A percentile compares a stretch with the other conserved stretches of the same genome.
Evolutionary conservation across 2,113 vertebrate genomes (phyloP).

Genomic region (Meleagris gallopavo): DNA sequence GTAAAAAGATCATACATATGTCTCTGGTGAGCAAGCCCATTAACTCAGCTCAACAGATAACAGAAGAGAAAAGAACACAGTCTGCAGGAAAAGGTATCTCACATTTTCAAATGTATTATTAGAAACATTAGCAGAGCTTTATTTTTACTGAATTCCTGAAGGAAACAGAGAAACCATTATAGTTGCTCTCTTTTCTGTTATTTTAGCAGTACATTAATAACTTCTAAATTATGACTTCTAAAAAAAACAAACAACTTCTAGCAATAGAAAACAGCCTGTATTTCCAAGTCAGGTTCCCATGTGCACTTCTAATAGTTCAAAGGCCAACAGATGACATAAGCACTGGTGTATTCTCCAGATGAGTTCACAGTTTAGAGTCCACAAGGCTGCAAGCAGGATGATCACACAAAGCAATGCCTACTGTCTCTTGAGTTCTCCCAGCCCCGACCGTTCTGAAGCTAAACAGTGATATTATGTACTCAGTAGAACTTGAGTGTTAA

Average conservation of each 20-base stretch:
- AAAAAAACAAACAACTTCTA: not conserved
- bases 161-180: not conserved
- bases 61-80: not conserved
- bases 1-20: not conserved
- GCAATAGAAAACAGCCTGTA: rapidly evolving
- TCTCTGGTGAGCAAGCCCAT: not conserved
- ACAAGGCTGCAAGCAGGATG: rapidly evolving
- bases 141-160: not conserved
- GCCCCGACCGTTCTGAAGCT: not conserved
- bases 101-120: not conserved
- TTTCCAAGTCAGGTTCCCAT: not conserved
- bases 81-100: not conserved
- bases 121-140: not conserved
- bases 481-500: not conserved
- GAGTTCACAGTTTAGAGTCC: not conserved
- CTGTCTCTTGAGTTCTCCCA: not conserved
- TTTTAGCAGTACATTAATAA: not conserved
- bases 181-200: not conserved
- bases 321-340: not conserved
- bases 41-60: not conserved
- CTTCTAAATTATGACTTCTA: not conserved
- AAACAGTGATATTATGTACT: not conserved
- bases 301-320: not conserved
- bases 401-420: rapidly evolving
- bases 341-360: not conserved